Evolutionary conservation across 2,113 vertebrate species (phyloP).

Genomic region (Campylomormyrus numenius): DNA sequence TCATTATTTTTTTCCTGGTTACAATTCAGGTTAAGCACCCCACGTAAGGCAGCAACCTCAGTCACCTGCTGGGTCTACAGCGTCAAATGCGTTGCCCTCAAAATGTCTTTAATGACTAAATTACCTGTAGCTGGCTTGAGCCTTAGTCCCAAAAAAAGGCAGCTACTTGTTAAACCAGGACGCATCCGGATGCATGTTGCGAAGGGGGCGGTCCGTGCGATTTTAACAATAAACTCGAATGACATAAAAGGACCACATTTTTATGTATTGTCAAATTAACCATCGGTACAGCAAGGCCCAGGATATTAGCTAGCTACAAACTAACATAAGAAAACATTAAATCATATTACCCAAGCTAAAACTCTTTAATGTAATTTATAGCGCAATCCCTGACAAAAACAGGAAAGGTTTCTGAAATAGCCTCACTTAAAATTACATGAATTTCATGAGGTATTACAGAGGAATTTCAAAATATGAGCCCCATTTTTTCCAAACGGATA

Average conservation of each 20-base stretch:
- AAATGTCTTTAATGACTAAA: background rate
- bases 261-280: background rate
- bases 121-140: background rate
- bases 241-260: background rate
- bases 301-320: background rate
- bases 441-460: background rate
- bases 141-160: background rate
- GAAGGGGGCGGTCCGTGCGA: background rate
- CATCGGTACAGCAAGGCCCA: background rate
- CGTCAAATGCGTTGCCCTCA: background rate
- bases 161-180: background rate
- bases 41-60: background rate
- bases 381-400: background rate
- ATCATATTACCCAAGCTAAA: background rate
- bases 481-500: constrained; percentile 36
- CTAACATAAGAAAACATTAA: background rate
- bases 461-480: constrained; percentile 40
- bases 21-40: background rate
- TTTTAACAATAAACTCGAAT: background rate
- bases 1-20: background rate
- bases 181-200: background rate
- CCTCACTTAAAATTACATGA: background rate
- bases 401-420: background rate
- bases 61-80: background rate
- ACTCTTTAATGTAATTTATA: background rate